Evolutionary conservation across 2,797 vertebrate species (phyloP).

Genomic region (Schizopygopsis malacanthus): DNA sequence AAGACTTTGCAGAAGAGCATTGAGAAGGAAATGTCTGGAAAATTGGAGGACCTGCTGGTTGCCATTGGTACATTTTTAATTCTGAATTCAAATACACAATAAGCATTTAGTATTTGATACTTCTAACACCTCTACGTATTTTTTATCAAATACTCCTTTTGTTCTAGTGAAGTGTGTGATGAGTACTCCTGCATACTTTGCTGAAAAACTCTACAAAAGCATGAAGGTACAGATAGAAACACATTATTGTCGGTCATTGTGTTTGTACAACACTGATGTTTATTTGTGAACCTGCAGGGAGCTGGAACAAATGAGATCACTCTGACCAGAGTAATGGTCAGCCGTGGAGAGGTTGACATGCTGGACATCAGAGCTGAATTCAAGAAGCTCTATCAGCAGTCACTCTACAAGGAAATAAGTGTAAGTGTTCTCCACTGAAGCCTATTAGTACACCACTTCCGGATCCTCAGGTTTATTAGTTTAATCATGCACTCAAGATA

Average conservation of each 20-base stretch:
- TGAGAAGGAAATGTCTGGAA: conserved; percentile 79
- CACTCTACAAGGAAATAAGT: conserved; percentile 76
- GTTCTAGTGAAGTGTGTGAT: conserved; percentile 80
- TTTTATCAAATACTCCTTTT: neutral
- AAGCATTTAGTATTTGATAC: neutral
- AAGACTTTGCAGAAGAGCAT: conserved; percentile 83
- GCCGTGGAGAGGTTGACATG: conserved; percentile 85
- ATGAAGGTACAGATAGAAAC: conserved; percentile 76
- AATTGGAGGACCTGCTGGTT: conserved; percentile 80
- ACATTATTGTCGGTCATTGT: neutral
- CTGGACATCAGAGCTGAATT: conserved; percentile 83
- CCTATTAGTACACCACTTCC: neutral
- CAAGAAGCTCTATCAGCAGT: conserved; percentile 76
- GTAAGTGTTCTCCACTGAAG: conserved; percentile 67
- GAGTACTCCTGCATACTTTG: conserved; percentile 79
- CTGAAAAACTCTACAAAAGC: conserved; percentile 74
- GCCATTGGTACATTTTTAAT: conserved; percentile 76
- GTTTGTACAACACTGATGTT: neutral
- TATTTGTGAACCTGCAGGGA: conserved; percentile 70
- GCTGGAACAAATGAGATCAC: conserved; percentile 79
- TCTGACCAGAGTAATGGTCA: conserved; percentile 81
- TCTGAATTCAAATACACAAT: neutral
- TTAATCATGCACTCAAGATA: neutral
- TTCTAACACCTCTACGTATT: neutral
- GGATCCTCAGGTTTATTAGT: conserved; percentile 5